Base-by-base conservation (phyloP, 2,888 invertebrate species). In the Tenthredo amoena region DNA sequence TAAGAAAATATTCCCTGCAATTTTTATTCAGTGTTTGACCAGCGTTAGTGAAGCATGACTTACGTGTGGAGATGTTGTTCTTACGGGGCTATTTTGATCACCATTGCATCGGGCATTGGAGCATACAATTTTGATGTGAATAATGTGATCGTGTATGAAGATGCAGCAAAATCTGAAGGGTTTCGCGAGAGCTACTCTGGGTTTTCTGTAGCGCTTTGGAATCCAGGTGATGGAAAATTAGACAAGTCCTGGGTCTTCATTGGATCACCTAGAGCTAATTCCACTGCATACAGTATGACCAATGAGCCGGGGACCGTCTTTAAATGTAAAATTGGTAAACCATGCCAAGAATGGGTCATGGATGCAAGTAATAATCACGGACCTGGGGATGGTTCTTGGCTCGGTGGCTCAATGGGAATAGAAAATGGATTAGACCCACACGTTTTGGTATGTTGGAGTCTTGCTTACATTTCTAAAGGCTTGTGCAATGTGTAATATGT, bases 331-430 rank as follows among this genome's bases (percentile, higher is more conserved):
- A 89, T 92, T 40, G 87, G 87, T 62, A 88, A 88, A 34, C 84
- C 84, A 4, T 93, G 93, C 85, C 50, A 83, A 50, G 88, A 87
- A 72, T 89, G 89, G 89, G 85, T 77, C 40, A 55, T 88, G 21
- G 87, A 88, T 18, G 4, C 1, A 31, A n/a, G 0, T 9, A 0
- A 31, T 0, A 15, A 50, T 7, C 18, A 31, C 6, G 31, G 21
- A 76, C 50, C 50, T 43, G 50, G 47, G n/a, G 6, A 26, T n/a
- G 77, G 77, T 55, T 31, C 93, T 7, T 94, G 93, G 93, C 90
- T 93, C n/a, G 94, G 94, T 18, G 94, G 92, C 15, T 87, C 91
- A 2, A 93, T 94, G 91, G 93, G 92, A 84, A 90, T 94, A 12
- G 91, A 91, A 88, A 91, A 91, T 83, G 87, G 76, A 88, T 83